Evolutionary conservation across 2,113 vertebrate genomes (phyloP).

Genomic region (Nicator chloris): DNA sequence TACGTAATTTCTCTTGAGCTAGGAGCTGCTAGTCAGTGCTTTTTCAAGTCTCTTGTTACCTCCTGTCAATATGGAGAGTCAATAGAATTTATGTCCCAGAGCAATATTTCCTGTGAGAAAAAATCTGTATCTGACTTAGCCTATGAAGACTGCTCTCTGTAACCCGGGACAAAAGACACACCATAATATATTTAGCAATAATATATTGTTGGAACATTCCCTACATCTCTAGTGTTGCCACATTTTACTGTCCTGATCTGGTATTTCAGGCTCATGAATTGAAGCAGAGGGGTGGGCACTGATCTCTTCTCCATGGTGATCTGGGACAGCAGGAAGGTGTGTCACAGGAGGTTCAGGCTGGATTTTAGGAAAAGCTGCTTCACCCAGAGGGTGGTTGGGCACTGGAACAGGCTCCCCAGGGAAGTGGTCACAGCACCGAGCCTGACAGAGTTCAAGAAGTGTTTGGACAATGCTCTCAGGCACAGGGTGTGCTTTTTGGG

Average conservation of each 20-base stretch:
- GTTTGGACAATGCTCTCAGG: background rate
- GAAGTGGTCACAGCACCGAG: background rate
- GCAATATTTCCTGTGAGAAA: background rate
- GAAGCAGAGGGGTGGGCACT: background rate
- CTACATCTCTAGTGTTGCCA: background rate
- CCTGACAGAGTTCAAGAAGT: background rate
- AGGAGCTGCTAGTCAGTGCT: background rate
- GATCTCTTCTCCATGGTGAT: background rate
- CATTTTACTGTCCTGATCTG: background rate
- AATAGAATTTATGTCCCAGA: background rate
- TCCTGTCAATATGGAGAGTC: background rate
- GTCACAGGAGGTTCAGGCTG: fast-evolving
- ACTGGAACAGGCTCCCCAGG: background rate
- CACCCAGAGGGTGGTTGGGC: background rate
- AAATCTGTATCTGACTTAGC: background rate
- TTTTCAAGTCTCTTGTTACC: slow-evolving; percentile 23
- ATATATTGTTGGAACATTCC: background rate
- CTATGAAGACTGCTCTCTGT: background rate
- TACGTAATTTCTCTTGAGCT: background rate
- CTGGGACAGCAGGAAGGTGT: background rate
- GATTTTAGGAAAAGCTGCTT: background rate
- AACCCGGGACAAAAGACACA: background rate
- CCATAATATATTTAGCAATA: background rate
- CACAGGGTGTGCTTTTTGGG: background rate
- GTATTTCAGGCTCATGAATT: background rate